Conservation (phyloP, 2,797 vertebrate species). For the Gymnopithys bicolor region DNA sequence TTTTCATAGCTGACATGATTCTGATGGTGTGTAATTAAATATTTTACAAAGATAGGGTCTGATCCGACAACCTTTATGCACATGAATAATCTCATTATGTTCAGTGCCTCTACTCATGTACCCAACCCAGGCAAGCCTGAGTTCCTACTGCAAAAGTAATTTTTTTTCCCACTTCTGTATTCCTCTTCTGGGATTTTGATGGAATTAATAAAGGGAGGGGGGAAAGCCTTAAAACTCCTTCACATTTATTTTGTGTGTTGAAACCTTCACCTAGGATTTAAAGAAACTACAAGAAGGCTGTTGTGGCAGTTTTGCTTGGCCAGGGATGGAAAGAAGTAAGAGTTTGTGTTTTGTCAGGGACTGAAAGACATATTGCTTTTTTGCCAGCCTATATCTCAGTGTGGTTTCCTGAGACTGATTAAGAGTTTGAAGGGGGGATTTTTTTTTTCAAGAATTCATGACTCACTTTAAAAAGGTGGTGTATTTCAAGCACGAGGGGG, state of each 20-base stretch:
- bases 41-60: conserved; percentile 55
- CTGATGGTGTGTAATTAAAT: conserved; percentile 48
- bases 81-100: conserved; percentile 35
- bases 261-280: conserved; percentile 3
- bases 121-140: background rate
- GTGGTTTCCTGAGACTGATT: conserved; percentile 62
- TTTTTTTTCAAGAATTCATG: conserved; percentile 45
- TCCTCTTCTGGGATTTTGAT: background rate
- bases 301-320: conserved; percentile 12
- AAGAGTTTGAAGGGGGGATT: conserved; percentile 17
- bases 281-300: background rate
- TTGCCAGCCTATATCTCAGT: conserved; percentile 27
- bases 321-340: conserved; percentile 22
- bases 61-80: conserved; percentile 36
- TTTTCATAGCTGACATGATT: conserved; percentile 65
- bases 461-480: background rate
- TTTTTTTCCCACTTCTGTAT: background rate
- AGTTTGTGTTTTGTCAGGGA: conserved; percentile 27
- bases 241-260: background rate
- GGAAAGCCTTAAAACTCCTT: background rate
- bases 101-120: background rate
- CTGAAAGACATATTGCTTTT: conserved; percentile 18
- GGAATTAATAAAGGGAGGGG: background rate
- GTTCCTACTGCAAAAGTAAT: conserved; percentile 19
- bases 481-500: background rate